Conservation (phyloP, 23 tunicate species). For the Ciona savignyi region DNA sequence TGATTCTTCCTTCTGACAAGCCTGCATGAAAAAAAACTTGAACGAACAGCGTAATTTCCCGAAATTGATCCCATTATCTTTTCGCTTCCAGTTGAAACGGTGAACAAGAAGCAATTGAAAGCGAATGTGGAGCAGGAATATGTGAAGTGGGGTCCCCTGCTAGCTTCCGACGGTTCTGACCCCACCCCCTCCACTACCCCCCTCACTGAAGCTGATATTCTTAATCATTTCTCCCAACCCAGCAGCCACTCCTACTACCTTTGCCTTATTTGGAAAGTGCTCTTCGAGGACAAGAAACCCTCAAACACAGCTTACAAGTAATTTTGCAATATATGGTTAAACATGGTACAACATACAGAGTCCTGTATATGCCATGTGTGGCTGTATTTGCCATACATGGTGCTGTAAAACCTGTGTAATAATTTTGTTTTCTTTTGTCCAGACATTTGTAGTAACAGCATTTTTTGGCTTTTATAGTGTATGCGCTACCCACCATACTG, state of each 20-base stretch:
- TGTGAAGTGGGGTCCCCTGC: conserved; percentile 49
- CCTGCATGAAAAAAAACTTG: no score
- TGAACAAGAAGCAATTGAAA: conserved; percentile 49
- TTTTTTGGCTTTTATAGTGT: no score
- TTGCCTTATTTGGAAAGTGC: conserved; percentile 82
- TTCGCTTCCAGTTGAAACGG: conserved; percentile 19
- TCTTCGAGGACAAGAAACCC: conserved; percentile 47
- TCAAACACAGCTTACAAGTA: conserved; percentile 50
- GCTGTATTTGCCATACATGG: no score
- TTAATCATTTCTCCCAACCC: conserved; percentile 34
- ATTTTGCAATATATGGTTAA: no score
- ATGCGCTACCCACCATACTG: no score
- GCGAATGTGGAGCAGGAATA: conserved; percentile 58
- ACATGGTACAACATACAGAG: no score
- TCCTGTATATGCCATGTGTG: no score
- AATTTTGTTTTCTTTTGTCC: no score
- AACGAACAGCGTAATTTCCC: background rate
- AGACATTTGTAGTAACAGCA: no score
- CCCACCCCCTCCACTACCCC: background rate
- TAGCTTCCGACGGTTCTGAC: conserved; percentile 1
- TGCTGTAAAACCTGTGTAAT: no score
- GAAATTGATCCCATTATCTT: background rate
- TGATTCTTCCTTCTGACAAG: no score
- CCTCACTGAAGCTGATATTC: conserved; percentile 31
- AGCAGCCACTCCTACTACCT: conserved; percentile 34